phyloP scores from a whole-genome alignment of 2,113 vertebrate genomes.

The Toxotes chatareus region DNA sequence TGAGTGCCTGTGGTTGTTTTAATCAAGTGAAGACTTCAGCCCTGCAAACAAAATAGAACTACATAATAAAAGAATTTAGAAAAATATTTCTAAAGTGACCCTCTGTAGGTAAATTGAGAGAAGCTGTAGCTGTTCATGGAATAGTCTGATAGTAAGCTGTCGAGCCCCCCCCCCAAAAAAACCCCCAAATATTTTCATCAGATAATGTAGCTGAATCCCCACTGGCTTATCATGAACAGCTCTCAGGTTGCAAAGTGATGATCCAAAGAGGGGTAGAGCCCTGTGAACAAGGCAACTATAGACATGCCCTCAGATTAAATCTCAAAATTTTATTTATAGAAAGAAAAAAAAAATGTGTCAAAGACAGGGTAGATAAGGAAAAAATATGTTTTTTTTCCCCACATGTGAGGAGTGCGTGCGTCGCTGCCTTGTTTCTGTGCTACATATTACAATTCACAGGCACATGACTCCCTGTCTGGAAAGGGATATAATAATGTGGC shows the following conservation, averaged over 20 bases:
- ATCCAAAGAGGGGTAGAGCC: slow-evolving; percentile 7
- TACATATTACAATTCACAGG: not conserved
- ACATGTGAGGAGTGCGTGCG: not conserved
- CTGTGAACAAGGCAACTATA: not conserved
- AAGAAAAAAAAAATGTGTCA: not conserved
- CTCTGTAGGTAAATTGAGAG: not conserved
- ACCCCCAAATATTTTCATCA: not conserved
- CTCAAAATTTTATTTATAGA: not conserved
- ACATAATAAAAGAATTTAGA: not conserved
- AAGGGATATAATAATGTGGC: not conserved
- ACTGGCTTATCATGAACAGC: slow-evolving; percentile 10
- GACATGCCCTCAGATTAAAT: not conserved
- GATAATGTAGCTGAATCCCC: not conserved
- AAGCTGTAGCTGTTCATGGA: not conserved
- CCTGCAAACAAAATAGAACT: not conserved
- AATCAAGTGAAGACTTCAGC: not conserved
- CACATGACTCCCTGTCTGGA: not conserved
- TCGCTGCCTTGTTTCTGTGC: not conserved
- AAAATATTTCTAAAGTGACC: not conserved
- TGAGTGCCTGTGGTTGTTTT: not conserved
- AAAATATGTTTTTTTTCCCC: not conserved
- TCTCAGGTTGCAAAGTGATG: not conserved
- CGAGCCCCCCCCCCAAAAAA: not conserved
- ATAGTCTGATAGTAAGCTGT: not conserved
- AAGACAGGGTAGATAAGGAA: not conserved